A percentile compares a stretch with the other conserved stretches of the same genome.
Conservation (phyloP, 2,797 vertebrate species). For the Lepidocolaptes lacrymiger region DNA sequence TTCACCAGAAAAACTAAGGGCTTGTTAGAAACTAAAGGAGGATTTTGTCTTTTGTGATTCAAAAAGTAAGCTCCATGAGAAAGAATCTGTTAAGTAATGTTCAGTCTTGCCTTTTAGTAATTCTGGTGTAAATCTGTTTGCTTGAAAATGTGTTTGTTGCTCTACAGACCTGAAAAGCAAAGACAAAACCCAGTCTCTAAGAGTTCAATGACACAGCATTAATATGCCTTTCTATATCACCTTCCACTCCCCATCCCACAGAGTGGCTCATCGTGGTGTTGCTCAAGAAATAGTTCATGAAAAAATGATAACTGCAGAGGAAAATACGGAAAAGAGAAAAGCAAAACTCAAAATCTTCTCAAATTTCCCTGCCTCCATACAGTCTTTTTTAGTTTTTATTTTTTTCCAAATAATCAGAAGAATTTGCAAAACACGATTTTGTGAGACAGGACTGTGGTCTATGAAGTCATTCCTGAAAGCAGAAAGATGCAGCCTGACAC, state of each 20-base stretch:
- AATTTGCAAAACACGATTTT: background rate
- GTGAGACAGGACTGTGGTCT: background rate
- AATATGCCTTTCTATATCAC: background rate
- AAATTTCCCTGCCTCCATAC: background rate
- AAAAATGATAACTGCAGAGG: background rate
- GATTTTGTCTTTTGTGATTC: background rate
- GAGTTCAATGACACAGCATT: background rate
- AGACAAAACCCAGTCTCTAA: background rate
- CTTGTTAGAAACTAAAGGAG: background rate
- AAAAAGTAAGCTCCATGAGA: background rate
- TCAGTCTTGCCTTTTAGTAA: background rate
- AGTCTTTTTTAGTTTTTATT: background rate
- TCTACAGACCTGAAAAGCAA: background rate
- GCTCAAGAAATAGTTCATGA: background rate
- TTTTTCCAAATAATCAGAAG: background rate
- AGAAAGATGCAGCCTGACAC: background rate
- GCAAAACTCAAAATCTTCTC: background rate
- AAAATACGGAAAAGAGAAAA: background rate
- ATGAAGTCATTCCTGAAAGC: background rate
- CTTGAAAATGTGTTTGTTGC: background rate
- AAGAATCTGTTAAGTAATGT: background rate
- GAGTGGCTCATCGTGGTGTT: background rate
- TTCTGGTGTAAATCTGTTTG: background rate
- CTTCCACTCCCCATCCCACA: background rate
- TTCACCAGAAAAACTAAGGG: background rate